Evolutionary conservation across 2,113 vertebrate genomes (phyloP).

Genomic region (Cryptomyrus ogoouensis): DNA sequence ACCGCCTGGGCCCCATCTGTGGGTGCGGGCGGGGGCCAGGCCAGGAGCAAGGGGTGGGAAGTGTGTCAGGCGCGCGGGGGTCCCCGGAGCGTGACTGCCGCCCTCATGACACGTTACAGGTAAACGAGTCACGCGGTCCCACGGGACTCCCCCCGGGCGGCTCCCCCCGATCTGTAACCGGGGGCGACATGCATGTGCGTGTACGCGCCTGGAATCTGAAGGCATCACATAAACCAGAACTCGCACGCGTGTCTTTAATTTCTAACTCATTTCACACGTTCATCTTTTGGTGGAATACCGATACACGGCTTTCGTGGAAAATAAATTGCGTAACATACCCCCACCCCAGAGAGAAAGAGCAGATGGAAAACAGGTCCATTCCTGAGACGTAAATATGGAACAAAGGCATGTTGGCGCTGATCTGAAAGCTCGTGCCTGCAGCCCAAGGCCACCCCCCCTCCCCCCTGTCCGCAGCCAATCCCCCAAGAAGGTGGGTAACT

Average conservation of each 20-base stretch:
- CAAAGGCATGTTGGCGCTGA: background rate
- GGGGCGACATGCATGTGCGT: background rate
- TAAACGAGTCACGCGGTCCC: background rate
- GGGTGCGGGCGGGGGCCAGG: background rate
- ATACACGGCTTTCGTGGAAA: background rate
- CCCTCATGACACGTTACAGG: background rate
- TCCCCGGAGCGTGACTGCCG: background rate
- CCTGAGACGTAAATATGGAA: background rate
- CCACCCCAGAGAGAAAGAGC: background rate
- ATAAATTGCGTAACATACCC: background rate
- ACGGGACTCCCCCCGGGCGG: background rate
- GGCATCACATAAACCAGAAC: background rate
- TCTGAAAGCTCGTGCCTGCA: background rate
- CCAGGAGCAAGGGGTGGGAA: background rate
- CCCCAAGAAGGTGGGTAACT: constrained; percentile 20
- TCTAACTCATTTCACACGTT: background rate
- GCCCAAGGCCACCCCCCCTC: background rate
- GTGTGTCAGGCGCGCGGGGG: background rate
- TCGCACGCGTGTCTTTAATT: background rate
- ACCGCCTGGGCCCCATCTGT: background rate
- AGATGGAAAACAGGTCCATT: constrained; percentile 2
- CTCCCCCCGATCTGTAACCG: background rate
- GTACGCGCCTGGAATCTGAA: background rate
- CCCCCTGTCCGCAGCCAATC: background rate
- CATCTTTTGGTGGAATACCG: background rate